These are phyloP conservation scores for Pseudochromis fuscus DNA, from an alignment of 2,797 vertebrate species.

Conservation along the genomic window DNA sequence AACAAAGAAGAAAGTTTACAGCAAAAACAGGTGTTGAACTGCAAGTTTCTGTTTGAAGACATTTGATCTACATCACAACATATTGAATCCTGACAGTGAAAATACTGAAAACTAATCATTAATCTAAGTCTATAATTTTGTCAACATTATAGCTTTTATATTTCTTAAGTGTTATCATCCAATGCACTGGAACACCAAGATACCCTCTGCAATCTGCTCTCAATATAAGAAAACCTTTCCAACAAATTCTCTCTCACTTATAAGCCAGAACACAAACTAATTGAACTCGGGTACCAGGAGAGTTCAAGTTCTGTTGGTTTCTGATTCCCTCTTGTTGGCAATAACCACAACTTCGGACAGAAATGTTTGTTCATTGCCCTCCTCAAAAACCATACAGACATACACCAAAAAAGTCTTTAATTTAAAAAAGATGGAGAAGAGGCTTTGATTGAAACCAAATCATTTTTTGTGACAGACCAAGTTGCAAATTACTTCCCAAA, in stretches of 20 bases:
- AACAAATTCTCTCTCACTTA: background rate
- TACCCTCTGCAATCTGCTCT: background rate
- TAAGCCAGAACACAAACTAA: too few relatives aligned
- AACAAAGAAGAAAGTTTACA: background rate
- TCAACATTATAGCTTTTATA: too few relatives aligned
- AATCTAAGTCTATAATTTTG: too few relatives aligned
- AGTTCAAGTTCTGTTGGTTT: background rate
- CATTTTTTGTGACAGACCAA: too few relatives aligned
- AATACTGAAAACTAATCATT: too few relatives aligned
- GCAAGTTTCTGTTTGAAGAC: background rate
- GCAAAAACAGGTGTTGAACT: background rate
- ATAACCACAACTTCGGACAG: background rate
- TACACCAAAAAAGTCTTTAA: background rate
- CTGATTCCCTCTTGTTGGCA: background rate
- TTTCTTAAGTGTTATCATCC: too few relatives aligned
- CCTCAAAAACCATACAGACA: background rate
- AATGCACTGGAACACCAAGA: background rate
- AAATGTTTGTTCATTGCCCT: background rate
- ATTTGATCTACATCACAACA: background rate
- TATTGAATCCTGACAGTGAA: background rate
- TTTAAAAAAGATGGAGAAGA: too few relatives aligned
- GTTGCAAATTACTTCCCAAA: too few relatives aligned
- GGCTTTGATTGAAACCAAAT: too few relatives aligned
- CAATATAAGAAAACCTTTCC: background rate
- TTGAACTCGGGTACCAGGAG: too few relatives aligned